Base-by-base conservation (phyloP, 1,140 invertebrate species). In the Apocrypta bakeri region DNA sequence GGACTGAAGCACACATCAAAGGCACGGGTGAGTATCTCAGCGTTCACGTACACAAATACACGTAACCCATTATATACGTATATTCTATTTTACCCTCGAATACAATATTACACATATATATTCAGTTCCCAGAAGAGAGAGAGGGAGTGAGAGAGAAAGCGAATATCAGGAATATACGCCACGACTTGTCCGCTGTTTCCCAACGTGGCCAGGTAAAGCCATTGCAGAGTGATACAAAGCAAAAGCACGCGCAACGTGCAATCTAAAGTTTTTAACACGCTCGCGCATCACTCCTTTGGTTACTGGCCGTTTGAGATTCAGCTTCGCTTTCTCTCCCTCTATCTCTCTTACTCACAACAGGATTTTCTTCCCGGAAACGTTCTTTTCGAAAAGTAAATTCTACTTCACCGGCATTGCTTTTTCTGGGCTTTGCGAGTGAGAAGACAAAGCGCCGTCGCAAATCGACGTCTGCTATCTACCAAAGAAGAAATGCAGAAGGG, bases 1-100 rank as follows among this genome's bases (percentile, higher is more conserved):
- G 95, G 95, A 80, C 87, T 96, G 77, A 96, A 96, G 86, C 95
- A 96, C 87, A 95, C 95, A 64, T 94, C 95, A n/a, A 96, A 96
- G 91, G 91, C 94, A 61, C 93, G 95, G 94, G 95, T 96, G 92
- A 95, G 95, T 94, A 37, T 27, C n/a, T 81, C 75, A 66, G 71
- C 31, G 2, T 61, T 9, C 37, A 48, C 42, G 14, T 48, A 9
- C 14, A 9, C 12, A n/a, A n/a, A n/a, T n/a, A n/a, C n/a, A n/a
- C n/a, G n/a, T n/a, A n/a, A n/a, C n/a, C n/a, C n/a, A n/a, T n/a
- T n/a, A 56, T n/a, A 56, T 25, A 48, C 1, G 56, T 9, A 4
- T 56, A 56, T 56, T 48, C n/a, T 29, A 25, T 74, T 2, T 74
- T 17, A 21, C 17, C 25, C 68, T 37, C n/a, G n/a, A 72, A 56